Evolutionary conservation across 2,797 vertebrate species (phyloP).

Genomic region (Schizopygopsis pylzovi): DNA sequence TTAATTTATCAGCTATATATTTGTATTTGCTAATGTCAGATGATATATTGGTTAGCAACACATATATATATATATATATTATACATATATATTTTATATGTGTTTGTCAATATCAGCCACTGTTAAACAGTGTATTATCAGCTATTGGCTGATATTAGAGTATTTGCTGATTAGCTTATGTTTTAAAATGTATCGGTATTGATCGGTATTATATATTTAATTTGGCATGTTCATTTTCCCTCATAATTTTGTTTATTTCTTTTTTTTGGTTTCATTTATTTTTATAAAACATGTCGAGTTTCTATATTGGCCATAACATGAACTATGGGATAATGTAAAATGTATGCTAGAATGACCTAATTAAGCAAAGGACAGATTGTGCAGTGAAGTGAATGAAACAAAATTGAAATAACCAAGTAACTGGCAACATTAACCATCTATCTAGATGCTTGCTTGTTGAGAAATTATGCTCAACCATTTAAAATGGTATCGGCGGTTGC

Average conservation of each 20-base stretch:
- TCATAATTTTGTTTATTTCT: not conserved
- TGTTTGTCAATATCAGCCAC: no score
- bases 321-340: conserved; percentile 17
- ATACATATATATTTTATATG: no score
- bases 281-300: not conserved
- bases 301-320: not conserved
- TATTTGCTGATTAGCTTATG: not conserved
- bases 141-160: not conserved
- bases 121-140: no score
- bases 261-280: not conserved
- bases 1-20: not conserved
- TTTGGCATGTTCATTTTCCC: not conserved
- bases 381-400: not conserved
- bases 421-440: conserved; percentile 11
- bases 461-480: conserved; percentile 31
- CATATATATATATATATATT: no score
- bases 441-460: conserved; percentile 5
- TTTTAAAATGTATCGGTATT: not conserved
- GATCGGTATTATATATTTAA: not conserved
- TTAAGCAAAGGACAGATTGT: conserved; percentile 38
- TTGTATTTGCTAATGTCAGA: not conserved
- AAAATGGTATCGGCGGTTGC: conserved; percentile 3
- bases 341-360: conserved; percentile 36
- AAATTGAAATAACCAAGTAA: conserved; percentile 21
- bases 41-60: not conserved